Evolutionary conservation across 2,888 invertebrate genomes (phyloP), one percentile per base, ranked within the genome.

Genomic region (Drosophila acutilabella): DNA sequence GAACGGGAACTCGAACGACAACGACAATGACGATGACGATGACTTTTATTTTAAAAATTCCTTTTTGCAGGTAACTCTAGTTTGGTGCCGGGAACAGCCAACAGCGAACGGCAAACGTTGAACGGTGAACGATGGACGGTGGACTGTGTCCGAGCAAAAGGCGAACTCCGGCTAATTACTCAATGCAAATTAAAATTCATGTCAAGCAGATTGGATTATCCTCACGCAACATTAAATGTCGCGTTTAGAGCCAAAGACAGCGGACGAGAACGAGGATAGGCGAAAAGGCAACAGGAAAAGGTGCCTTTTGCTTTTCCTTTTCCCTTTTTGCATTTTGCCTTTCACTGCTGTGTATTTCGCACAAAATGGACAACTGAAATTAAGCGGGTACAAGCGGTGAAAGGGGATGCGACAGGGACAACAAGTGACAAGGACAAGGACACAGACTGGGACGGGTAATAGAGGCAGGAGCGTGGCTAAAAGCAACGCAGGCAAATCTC

Each of bases 121-220:
- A n/a, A 11, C 26, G n/a, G 6, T 42, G 42, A 10, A 16, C 42
- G 45, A 6, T 54, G 52, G 6, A 36, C 30, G 53, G 18, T 52
- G 40, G 56, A 41, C 26, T 33, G 44, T 61, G 78, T 62, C 61
- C 70, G 65, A 66, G 78, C 80, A 87, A 88, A 84, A 84, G 78
- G 81, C 78, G 79, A 85, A 80, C 74, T 86, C 75, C 66, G 83
- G 82, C 90, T 88, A 88, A 88, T 88, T 88, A 90, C 88, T 88
- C 88, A 89, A 88, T 90, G 89, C 81, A 88, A 90, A 88, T 90
- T 88, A 89, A 88, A 88, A 88, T 88, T 88, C 88, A 88, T 89
- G 89, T 78, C 88, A 89, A 81, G 87, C 85, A 90, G 90, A 88
- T 88, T 88, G 88, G 88, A 90, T 90, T 90, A 88, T 90, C 85